Percentiles rank a stretch among this genome's conserved stretches.
phyloP scores from a whole-genome alignment of 2,113 vertebrate species.

The Puntigrus tetrazona region DNA sequence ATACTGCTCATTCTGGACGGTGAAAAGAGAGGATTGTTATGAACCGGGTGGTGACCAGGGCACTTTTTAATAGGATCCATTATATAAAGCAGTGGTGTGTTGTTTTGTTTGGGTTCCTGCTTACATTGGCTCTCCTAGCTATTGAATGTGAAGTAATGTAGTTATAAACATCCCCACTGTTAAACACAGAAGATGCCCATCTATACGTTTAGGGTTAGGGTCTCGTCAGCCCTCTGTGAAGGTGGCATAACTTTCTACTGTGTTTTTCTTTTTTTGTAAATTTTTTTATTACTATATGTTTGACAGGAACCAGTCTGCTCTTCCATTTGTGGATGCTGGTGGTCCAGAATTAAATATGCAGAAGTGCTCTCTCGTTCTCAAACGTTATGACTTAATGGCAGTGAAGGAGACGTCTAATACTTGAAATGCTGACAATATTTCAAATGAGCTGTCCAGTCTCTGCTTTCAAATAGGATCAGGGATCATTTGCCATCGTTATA shows the following conservation, averaged over 20 bases:
- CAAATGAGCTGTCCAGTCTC: constrained; percentile 39
- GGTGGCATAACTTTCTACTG: background rate
- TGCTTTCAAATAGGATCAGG: constrained; percentile 59
- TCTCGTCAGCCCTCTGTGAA: no score
- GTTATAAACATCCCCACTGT: background rate
- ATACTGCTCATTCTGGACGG: constrained; percentile 49
- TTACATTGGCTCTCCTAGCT: background rate
- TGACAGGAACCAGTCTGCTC: background rate
- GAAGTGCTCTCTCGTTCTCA: no score
- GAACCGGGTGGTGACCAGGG: background rate
- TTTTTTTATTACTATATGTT: background rate
- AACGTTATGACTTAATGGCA: no score
- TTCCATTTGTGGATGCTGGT: no score
- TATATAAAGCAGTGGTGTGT: background rate
- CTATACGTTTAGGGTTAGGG: no score
- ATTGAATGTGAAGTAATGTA: background rate
- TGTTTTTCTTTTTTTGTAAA: no score
- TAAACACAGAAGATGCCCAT: no score
- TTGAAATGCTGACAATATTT: background rate
- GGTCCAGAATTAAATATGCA: no score
- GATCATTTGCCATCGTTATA: constrained; percentile 53
- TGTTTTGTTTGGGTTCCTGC: background rate
- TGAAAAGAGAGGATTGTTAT: background rate
- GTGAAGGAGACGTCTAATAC: no score
- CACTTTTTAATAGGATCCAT: background rate